phyloP scores from a whole-genome alignment of 2,113 vertebrate species.

The Callipepla squamata region DNA sequence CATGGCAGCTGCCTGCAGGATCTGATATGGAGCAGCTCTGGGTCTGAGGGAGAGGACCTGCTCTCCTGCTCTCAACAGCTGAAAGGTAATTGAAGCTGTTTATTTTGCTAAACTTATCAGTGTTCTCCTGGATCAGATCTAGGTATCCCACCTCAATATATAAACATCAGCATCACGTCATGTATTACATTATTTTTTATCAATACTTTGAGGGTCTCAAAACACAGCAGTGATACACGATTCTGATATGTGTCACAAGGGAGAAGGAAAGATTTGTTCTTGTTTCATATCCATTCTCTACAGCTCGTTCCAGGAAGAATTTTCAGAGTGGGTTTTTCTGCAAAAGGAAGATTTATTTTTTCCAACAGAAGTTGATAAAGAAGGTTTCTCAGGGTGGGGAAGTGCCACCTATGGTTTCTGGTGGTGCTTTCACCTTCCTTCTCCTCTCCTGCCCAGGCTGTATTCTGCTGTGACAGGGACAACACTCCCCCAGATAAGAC shows the following conservation, averaged over 20 bases:
- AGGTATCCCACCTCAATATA: neutral
- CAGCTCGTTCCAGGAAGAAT: neutral
- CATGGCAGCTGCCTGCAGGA: neutral
- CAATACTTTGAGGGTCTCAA: neutral
- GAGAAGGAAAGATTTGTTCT: neutral
- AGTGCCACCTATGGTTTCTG: neutral
- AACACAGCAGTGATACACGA: neutral
- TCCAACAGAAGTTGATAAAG: neutral
- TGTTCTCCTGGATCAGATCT: neutral
- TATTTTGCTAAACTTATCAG: neutral
- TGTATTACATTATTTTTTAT: neutral
- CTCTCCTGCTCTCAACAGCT: neutral
- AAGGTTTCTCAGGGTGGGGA: neutral
- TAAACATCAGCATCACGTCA: rapidly evolving
- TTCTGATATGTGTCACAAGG: neutral
- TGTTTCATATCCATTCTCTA: neutral
- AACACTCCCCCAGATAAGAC: neutral
- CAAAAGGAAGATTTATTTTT: neutral
- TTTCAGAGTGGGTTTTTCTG: neutral
- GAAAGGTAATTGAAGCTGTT: neutral
- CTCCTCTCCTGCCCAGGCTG: neutral
- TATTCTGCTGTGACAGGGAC: neutral
- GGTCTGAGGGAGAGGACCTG: rapidly evolving
- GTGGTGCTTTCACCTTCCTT: neutral
- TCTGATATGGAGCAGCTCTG: neutral